Base-by-base conservation (phyloP, 1,140 invertebrate species). In the Eufriesea mexicana region DNA sequence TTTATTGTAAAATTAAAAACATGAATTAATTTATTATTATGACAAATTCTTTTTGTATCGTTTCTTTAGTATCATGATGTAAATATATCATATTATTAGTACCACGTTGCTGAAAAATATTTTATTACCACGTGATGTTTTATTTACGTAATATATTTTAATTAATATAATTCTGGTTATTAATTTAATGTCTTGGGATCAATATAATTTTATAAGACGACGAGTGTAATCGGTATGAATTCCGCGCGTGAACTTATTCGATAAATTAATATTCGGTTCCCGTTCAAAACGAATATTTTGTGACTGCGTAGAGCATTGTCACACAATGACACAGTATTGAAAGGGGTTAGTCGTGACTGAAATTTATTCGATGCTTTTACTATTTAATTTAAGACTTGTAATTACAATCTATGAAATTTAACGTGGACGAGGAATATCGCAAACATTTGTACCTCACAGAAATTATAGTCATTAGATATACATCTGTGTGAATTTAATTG, bases 321-420 rank as follows among this genome's bases (percentile, higher is more conserved):
- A 81, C 86, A 89, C 90, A 89, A 90, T 92, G 91, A 89, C 89
- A 90, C 85, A 90, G 81, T 90, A 70, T 83, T 89, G 83, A 90
- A 92, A 89, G 82, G 86, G 91, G 90, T 86, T 92, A 77, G 16
- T 72, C 89, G 89, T 90, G 89, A 90, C 83, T 83, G 64, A 90
- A 90, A 90, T 90, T 84, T 70, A 83, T 28, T 66, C 67, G 66
- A 83, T 42, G 42, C 28, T 59, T 57, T n/a, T 42, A 28, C 57
- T 68, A 49, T 45, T 49, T 70, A 54, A 61, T 62, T 75, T 42
- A n/a, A 16, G 18, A 35, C 9, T 51, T 25, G 6, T 61, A 68
- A 68, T 83, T 68, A 45, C n/a, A 54, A 35, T 75, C 54, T 64
- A 62, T 57, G 16, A 47, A 55, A 18, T 55, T 47, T 5, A 23